Conservation (phyloP, 2,113 vertebrate species). For the Stegastes partitus region DNA sequence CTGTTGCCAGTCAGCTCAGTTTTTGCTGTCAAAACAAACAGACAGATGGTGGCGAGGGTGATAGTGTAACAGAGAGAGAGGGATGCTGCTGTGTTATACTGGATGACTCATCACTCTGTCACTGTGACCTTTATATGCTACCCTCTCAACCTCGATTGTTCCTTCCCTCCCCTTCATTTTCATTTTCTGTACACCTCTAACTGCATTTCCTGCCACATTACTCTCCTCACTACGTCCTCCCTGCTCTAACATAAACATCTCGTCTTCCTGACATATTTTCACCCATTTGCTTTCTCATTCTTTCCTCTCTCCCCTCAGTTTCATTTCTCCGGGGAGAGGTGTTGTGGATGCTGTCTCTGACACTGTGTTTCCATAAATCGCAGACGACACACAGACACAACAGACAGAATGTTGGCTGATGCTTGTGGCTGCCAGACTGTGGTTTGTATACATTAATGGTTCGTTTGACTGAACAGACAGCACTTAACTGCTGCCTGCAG, state of each 20-base stretch:
- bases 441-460: slow-evolving; percentile 33
- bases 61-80: slow-evolving; percentile 31
- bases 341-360: not conserved
- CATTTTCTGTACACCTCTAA: slow-evolving; percentile 48
- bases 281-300: not conserved
- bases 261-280: not conserved
- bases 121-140: slow-evolving; percentile 70
- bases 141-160: slow-evolving; percentile 51
- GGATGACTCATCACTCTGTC: slow-evolving; percentile 73
- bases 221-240: not conserved
- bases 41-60: slow-evolving; percentile 42
- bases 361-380: not conserved
- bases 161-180: slow-evolving; percentile 29
- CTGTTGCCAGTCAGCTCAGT: slow-evolving; percentile 29
- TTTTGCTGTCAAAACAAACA: slow-evolving; percentile 52
- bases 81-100: slow-evolving; percentile 41
- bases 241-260: not conserved
- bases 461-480: slow-evolving; percentile 30
- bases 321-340: not conserved
- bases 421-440: slow-evolving; percentile 16
- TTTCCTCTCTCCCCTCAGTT: not conserved
- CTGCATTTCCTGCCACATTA: not conserved
- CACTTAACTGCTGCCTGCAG: slow-evolving; percentile 28
- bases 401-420: slow-evolving; percentile 6
- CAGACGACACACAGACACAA: not conserved